Evolutionary conservation across 2,113 vertebrate species (phyloP), one percentile per base, ranked within the genome.

Genomic region (Phocoena sinus): DNA sequence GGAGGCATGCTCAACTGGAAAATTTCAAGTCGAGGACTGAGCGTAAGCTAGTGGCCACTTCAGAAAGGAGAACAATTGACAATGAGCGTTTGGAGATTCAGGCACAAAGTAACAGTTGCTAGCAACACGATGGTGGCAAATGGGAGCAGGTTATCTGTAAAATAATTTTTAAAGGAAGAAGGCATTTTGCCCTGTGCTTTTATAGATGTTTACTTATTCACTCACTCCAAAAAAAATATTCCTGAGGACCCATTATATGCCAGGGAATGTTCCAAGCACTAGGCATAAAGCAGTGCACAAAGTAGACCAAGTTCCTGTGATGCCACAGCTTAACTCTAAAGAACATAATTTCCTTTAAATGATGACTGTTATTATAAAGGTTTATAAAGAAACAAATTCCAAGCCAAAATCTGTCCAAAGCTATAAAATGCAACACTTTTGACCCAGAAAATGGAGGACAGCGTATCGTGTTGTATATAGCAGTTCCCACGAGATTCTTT

Each of bases 371-470:
- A 76, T 67, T 88, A 70, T 60, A 60, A 2, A 97, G 44, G 44
- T 23, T 76, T 88, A 76, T 68, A 92, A 95, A 94, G n/a, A 94
- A 96, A 85, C 2, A 50, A 95, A 92, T 85, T 65, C 6, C 65
- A 95, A 96, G 41, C 13, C 50, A 76, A 60, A 87, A 84, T 50
- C 4, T 28, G 62, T 93, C 8, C 28, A 76, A 8, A 71, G 23
- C 10, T 74, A 82, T 62, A 71, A 94, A 67, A 73, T 50, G 25
- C 17, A 94, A 68, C 26, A 31, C 74, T 89, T 93, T 90, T 91
- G 77, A 44, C 15, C 20, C 83, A 81, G 65, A 68, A 84, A 96
- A 91, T n/a, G 53, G n/a, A 84, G 82, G 17, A 31, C 0, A 36
- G 89, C 95, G 56, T 44, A 92, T 89, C 87, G 13, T 47, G 44